phyloP scores from a whole-genome alignment of 2,797 vertebrate species.

The Channallabes apus region DNA sequence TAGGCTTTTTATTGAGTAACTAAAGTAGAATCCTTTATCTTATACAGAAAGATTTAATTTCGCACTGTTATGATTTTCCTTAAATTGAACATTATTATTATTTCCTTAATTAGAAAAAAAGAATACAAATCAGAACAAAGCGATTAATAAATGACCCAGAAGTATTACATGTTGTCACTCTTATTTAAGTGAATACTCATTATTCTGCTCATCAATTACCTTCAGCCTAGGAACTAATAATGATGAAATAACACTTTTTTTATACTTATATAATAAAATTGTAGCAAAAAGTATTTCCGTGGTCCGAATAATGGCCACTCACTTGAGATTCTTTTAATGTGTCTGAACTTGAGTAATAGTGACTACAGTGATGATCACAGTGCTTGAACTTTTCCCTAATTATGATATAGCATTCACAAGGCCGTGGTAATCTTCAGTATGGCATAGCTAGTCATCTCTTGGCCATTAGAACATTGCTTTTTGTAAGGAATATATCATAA shows the following conservation, averaged over 20 bases:
- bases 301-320: not conserved
- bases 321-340: not conserved
- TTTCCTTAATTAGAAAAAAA: slow-evolving; percentile 56
- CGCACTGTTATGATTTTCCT: slow-evolving; percentile 37
- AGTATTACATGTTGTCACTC: not conserved
- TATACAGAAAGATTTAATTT: slow-evolving; percentile 10
- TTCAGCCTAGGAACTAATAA: not conserved
- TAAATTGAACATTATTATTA: slow-evolving; percentile 57
- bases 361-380: not conserved
- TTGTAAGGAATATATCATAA: not conserved
- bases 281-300: not conserved
- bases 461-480: not conserved
- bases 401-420: not conserved
- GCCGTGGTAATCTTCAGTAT: not conserved
- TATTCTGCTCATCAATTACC: not conserved
- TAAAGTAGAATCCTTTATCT: not conserved
- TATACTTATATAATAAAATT: not conserved
- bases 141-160: not conserved
- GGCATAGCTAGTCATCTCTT: not conserved
- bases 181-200: not conserved
- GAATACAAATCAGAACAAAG: slow-evolving; percentile 64
- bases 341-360: not conserved
- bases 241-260: not conserved
- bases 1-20: not conserved
- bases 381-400: not conserved